These are phyloP conservation scores for Holothuria glaberrima DNA, from an alignment of 35 echinoderm and acorn worm species.

Conservation along the genomic window DNA sequence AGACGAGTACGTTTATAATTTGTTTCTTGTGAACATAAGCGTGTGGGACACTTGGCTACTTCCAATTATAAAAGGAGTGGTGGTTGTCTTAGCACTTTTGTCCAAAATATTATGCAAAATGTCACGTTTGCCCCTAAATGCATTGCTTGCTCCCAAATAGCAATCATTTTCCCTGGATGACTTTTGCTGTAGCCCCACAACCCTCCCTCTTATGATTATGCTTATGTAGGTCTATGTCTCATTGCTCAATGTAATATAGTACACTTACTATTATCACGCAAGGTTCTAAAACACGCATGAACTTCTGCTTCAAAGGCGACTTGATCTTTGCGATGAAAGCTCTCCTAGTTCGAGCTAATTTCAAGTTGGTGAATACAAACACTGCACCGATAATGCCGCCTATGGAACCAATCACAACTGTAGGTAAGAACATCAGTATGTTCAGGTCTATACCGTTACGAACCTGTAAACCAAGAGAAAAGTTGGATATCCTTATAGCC, in stretches of 20 bases:
- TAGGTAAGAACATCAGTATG: constrained; percentile 95
- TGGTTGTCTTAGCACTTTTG: no score
- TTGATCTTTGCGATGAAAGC: constrained; percentile 54
- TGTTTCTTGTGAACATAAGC: no score
- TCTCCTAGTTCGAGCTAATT: constrained; percentile 83
- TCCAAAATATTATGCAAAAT: no score
- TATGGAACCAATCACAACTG: constrained; percentile 81
- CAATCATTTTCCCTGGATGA: no score
- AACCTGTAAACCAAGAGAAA: constrained; percentile 48
- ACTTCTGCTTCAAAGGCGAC: constrained; percentile 61
- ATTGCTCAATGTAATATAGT: neutral
- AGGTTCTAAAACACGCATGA: constrained; percentile 72
- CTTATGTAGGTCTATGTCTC: neutral
- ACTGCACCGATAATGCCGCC: constrained; percentile 86
- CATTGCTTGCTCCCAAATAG: no score
- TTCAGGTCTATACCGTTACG: constrained; percentile 91
- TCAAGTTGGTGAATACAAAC: constrained; percentile 88
- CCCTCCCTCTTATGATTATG: no score
- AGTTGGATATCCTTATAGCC: no score
- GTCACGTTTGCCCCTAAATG: no score
- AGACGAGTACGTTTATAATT: no score
- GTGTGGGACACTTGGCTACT: no score
- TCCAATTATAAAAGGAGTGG: no score
- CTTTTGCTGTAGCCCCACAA: no score
- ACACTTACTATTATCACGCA: constrained; percentile 95